Evolutionary conservation across 2,888 invertebrate species (phyloP), one percentile per base, ranked within the genome.

Genomic region (Seladonia tumulorum): DNA sequence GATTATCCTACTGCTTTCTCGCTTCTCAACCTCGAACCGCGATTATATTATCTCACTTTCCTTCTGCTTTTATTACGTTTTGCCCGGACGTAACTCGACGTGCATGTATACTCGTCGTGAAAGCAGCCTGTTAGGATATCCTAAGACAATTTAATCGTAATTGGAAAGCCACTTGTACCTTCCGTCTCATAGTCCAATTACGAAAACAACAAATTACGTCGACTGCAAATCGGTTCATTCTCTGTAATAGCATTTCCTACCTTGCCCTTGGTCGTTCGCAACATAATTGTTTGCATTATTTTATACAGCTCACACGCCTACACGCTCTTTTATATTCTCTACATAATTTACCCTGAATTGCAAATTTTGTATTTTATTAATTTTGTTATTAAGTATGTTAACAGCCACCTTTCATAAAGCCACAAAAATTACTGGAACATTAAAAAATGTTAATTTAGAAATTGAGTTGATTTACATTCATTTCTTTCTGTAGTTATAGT

Each of bases 11-110:
- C 22, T 42, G 53, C 66, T 22, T 25, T 42, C 66, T 63, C 57
- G 39, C 35, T 57, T 42, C 68, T 77, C 49, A 60, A 5, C 16
- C 42, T 57, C 47, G 57, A 10, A 45, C 16, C 22, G 29, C 12
- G 22, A 70, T 73, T 25, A n/a, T 29, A n/a, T 8, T 74, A 29
- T 68, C 74, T 10, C 39, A n/a, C 57, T 80, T 75, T 75, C 73
- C 18, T 47, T 14, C 8, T 4, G 29, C 22, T 74, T 39, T 60
- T 45, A 73, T 73, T 45, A 47, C 42, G 18, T 25, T 70, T 12
- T n/a, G 14, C 7, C 16, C 42, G 49, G 35, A 35, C 66, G 66
- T 35, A 66, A 66, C 35, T 10, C 35, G 35, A 66, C 14, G 7
- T 16, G 22, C 22, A 63, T 35, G 63, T 45, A 39, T n/a, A 68